Conservation (phyloP, 2,797 vertebrate species). For the Hyperoplus lanceolatus region DNA sequence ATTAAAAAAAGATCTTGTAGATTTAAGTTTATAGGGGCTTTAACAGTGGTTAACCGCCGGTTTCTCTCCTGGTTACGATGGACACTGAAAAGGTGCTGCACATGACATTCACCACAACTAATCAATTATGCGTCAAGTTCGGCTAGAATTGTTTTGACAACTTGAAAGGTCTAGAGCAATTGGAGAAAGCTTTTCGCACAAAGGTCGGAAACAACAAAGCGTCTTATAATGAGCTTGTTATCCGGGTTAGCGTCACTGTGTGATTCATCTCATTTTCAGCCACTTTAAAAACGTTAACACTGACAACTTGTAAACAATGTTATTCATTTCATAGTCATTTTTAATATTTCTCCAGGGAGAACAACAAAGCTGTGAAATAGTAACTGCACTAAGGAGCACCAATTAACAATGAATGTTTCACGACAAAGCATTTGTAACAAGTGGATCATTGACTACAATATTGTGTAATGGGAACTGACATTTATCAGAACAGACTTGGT, state of each 20-base stretch:
- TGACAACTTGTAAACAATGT: neutral
- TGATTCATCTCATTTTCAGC: neutral
- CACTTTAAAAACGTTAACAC: neutral
- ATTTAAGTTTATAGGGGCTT: no score
- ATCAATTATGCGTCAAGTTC: constrained; percentile 1
- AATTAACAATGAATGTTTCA: neutral
- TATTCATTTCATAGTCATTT: no score
- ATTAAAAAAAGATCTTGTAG: no score
- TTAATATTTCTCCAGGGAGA: neutral
- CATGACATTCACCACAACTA: neutral
- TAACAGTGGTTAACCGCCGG: neutral
- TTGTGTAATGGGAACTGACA: no score
- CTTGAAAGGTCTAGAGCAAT: neutral
- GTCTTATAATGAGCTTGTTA: no score
- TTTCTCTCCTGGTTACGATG: neutral
- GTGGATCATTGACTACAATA: neutral
- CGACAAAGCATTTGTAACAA: neutral
- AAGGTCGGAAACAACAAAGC: neutral
- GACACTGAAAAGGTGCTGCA: neutral
- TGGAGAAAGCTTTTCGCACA: neutral
- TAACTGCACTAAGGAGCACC: neutral
- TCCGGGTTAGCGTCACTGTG: neutral
- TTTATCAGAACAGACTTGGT: no score
- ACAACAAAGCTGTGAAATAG: neutral
- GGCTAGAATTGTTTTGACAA: constrained; percentile 6